Base-by-base conservation (phyloP, 2,113 vertebrate genomes). In the Progne subis region DNA sequence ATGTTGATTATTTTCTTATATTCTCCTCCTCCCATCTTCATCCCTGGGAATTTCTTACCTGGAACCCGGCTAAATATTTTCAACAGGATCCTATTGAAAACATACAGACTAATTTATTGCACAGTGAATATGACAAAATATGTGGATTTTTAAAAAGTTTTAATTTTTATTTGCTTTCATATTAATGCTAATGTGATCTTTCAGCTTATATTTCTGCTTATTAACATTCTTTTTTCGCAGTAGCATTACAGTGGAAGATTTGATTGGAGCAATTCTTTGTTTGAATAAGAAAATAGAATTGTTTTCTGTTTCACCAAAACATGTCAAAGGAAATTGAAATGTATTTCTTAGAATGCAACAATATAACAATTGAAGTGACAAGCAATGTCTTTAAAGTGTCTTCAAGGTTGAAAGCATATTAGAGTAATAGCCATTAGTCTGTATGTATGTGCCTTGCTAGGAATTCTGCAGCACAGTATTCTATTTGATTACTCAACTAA, bases 381-480 rank as follows among this genome's bases (percentile, higher is more conserved):
- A 92, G 55, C 41, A 85, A 78, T 52, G 43, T 77, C 88, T 97
- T 93, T 86, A 80, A 85, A 94, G 57, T 34, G 53, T 83, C 92
- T 94, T 97, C 94, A 95, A 97, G 94, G 91, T 78, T 95, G 89
- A 95, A 97, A 96, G 93, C 82, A 56, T 93, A 94, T 95, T 96
- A 94, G 11, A 94, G 84, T 91, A 97, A 95, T 88, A 94, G 71
- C 64, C 69, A 94, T 96, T 97, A 97, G 75, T 60, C 61, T 82
- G 81, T 75, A 49, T 68, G 72, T n/a, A 18, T 72, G 46, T 88
- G 65, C 29, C 44, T 95, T 88, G 61, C 78, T 28, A 86, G 78
- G 64, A 76, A n/a, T 47, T 82, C 67, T 76, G 64, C 86, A 79
- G 49, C 78, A 84, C 57, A 43, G 76, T 88, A 92, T 94, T 96